These are phyloP conservation scores for Lycodopsis pacificus DNA, from an alignment of 2,797 vertebrate species.

Conservation along the genomic window DNA sequence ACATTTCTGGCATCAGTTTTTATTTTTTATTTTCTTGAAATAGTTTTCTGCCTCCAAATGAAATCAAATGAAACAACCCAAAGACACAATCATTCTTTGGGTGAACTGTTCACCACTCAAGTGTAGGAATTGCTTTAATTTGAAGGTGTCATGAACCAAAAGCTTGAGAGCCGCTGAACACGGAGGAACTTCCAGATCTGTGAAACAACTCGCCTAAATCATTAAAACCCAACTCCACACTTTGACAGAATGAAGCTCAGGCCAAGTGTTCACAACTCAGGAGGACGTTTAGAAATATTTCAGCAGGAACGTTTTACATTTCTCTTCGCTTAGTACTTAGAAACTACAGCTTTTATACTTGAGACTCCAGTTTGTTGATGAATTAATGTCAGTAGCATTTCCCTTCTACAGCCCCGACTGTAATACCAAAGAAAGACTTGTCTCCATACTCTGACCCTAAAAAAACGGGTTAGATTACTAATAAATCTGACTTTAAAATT, in stretches of 20 bases:
- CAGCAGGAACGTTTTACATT: slow-evolving; percentile 1
- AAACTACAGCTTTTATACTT: background rate
- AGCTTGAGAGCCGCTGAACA: slow-evolving; percentile 13
- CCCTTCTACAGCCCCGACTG: background rate
- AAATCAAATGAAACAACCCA: slow-evolving; percentile 11
- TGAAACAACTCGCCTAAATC: slow-evolving; percentile 17
- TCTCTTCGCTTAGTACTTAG: background rate
- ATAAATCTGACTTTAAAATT: slow-evolving; percentile 11
- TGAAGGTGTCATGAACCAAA: slow-evolving; percentile 25
- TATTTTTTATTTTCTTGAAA: background rate
- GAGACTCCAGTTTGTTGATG: background rate
- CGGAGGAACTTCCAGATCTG: slow-evolving; percentile 8
- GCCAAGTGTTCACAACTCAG: slow-evolving; percentile 17
- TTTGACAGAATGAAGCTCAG: slow-evolving; percentile 17
- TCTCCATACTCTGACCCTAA: background rate
- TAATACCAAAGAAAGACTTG: slow-evolving; percentile 6
- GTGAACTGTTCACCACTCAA: slow-evolving; percentile 21
- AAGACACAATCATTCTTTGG: slow-evolving; percentile 6
- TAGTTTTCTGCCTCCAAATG: background rate
- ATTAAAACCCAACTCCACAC: slow-evolving; percentile 28
- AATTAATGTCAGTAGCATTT: background rate
- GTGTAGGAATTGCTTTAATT: slow-evolving; percentile 25
- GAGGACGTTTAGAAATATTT: background rate
- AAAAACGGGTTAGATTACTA: slow-evolving; percentile 3
- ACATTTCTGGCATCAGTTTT: background rate